Evolutionary conservation across 1,140 invertebrate genomes (phyloP).

Genomic region (Ptiloglossa arizonensis): DNA sequence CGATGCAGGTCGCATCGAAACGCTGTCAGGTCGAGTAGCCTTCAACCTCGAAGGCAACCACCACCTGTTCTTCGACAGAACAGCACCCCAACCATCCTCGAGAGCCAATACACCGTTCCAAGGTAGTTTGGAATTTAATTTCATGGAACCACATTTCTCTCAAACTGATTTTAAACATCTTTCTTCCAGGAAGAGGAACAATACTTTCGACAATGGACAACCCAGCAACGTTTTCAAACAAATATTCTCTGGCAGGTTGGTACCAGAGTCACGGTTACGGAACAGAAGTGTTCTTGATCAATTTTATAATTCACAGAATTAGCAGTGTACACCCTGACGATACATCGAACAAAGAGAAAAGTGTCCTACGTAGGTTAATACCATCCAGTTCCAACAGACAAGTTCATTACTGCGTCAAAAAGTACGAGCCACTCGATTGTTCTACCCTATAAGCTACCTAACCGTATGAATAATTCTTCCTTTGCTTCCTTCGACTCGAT

Average conservation of each 20-base stretch:
- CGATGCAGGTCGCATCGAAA: constrained; percentile 73
- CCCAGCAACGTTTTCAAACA: constrained; percentile 61
- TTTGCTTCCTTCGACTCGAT: neutral
- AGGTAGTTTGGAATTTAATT: constrained; percentile 42
- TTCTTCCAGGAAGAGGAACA: constrained; percentile 62
- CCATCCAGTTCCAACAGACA: constrained; percentile 48
- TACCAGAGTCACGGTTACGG: neutral
- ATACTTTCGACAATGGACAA: constrained; percentile 65
- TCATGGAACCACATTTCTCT: neutral
- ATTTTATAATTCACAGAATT: constrained; percentile 5
- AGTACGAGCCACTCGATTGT: neutral
- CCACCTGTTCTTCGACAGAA: constrained; percentile 69
- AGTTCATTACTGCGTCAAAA: constrained; percentile 6
- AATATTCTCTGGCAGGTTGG: constrained; percentile 65
- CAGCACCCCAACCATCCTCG: constrained; percentile 71
- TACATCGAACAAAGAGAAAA: constrained; percentile 38
- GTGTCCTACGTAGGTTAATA: constrained; percentile 60
- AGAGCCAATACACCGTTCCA: constrained; percentile 48
- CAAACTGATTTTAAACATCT: neutral
- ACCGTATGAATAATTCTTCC: neutral
- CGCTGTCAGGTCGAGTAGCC: constrained; percentile 74
- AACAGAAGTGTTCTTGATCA: no score
- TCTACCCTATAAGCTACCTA: neutral
- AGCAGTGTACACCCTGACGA: constrained; percentile 55
- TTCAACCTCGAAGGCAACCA: constrained; percentile 66